Conservation (phyloP, 35 echinoderm and acorn worm species). For the Ptychodera flava region DNA sequence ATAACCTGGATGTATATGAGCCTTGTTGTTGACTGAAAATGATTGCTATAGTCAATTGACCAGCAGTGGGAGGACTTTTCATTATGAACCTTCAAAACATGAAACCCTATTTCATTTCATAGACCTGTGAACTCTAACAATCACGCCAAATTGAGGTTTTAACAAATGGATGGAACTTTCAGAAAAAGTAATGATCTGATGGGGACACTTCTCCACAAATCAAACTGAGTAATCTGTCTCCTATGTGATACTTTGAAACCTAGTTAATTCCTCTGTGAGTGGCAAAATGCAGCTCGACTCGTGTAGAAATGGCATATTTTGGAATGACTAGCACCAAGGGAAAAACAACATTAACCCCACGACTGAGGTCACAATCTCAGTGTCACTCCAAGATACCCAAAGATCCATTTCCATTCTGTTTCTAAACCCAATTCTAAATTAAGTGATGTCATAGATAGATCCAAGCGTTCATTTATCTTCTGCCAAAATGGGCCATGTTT, state of each 20-base stretch:
- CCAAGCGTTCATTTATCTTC: neutral
- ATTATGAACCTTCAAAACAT: too few relatives aligned
- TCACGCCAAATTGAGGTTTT: too few relatives aligned
- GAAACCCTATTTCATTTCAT: too few relatives aligned
- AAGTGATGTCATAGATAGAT: neutral
- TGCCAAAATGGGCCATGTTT: neutral
- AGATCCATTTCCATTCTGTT: neutral
- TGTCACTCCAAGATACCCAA: neutral
- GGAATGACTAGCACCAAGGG: neutral
- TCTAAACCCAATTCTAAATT: neutral
- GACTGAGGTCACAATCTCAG: neutral
- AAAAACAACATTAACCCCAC: neutral
- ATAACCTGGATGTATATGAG: too few relatives aligned
- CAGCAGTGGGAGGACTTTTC: too few relatives aligned
- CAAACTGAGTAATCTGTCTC: neutral
- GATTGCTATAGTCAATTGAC: too few relatives aligned
- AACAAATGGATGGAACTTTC: neutral
- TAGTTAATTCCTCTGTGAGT: neutral
- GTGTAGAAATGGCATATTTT: neutral
- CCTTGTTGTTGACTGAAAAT: too few relatives aligned
- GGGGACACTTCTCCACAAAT: neutral
- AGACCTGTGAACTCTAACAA: too few relatives aligned
- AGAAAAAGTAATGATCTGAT: neutral
- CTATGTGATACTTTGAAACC: neutral
- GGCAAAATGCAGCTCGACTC: neutral